Base-by-base conservation (phyloP, 1,140 invertebrate genomes). In the Anthonomus grandis region DNA sequence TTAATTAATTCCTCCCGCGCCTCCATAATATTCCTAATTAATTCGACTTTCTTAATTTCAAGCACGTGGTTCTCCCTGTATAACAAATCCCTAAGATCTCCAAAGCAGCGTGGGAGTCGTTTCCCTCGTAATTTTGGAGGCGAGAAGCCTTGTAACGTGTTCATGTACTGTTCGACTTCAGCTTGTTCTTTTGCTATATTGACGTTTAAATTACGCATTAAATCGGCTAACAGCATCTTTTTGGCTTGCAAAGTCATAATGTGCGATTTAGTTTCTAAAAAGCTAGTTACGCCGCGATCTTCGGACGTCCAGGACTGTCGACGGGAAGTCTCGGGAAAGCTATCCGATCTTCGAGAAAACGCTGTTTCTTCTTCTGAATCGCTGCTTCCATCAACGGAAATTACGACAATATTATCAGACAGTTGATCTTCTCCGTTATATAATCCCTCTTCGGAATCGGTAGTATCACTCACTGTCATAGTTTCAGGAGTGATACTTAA, bases 21-120 rank as follows among this genome's bases (percentile, higher is more conserved):
- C 57, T 73, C 72, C 51, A 73, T 70, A 49, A 74, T 72, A 56
- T 72, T 47, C 31, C 71, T 62, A n/a, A 73, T 69, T 9, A 74
- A 64, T 62, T 69, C 70, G 36, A 71, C 65, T 51, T 74, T 74
- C 46, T 72, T 74, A 31, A 73, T 72, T 59, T 73, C 63, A 45
- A 74, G 67, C 46, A 74, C 70, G 56, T 72, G 67, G 63, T 71
- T 71, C 62, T 73, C 71, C 45, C 71, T 69, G 5, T 57, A 52
- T 8, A 72, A 47, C 12, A 72, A 50, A 24, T 61, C 59, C 62
- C 68, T 67, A 10, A 71, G 55, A 61, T 73, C 60, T 57, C 68
- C 62, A 52, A 72, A 68, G 59, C 64, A 66, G 42, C 51, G 52
- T 41, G 58, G 51, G 13, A 50, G 19, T 39, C 38, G 17, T 36